These are phyloP conservation scores for Heloderma charlesbogerti DNA, from an alignment of 2,113 vertebrate genomes.

Conservation along the genomic window DNA sequence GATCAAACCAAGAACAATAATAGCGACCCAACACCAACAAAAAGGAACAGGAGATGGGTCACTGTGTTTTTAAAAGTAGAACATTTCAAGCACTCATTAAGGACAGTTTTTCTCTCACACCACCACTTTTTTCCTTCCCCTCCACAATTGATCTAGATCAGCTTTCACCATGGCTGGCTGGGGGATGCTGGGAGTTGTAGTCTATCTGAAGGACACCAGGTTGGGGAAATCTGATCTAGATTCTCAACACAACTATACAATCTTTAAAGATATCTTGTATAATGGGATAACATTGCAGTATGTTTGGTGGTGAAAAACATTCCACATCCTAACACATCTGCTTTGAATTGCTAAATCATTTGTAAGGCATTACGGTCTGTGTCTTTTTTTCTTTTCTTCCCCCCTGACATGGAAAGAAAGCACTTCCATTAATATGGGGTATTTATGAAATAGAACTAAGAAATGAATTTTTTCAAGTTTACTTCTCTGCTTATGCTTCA, in stretches of 20 bases:
- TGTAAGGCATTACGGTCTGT: accelerated
- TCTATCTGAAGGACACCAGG: too few relatives aligned
- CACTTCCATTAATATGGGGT: neutral
- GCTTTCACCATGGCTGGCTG: too few relatives aligned
- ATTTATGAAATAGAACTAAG: conserved; percentile 8
- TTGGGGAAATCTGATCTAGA: neutral
- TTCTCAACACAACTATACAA: neutral
- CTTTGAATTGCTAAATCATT: neutral
- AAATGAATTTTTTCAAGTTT: neutral
- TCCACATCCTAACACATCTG: neutral
- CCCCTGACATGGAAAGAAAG: neutral
- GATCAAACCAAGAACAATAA: neutral
- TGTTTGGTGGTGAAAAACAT: conserved; percentile 9
- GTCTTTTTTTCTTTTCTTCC: neutral
- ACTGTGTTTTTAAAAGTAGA: neutral
- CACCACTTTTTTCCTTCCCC: too few relatives aligned
- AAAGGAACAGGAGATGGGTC: neutral
- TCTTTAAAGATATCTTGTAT: neutral
- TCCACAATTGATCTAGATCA: neutral
- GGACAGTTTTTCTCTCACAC: neutral
- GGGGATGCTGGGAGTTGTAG: too few relatives aligned
- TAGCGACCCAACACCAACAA: neutral
- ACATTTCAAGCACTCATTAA: neutral
- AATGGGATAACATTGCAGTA: neutral
- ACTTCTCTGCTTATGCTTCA: neutral